Conservation (phyloP, 1,140 invertebrate genomes). For the Drosophila santomea region DNA sequence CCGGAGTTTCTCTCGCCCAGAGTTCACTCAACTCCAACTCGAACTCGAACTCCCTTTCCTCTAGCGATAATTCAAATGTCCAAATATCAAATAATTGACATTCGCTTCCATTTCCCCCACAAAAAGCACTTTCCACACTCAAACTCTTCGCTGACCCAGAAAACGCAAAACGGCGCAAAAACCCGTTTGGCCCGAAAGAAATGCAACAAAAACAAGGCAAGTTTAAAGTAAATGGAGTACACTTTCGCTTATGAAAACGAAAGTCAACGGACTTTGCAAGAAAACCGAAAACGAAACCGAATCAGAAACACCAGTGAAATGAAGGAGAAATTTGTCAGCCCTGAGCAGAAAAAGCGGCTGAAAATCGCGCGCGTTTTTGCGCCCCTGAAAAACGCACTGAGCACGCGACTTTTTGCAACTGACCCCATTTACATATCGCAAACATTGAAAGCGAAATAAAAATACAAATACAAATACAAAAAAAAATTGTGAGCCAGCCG, state of each 20-base stretch:
- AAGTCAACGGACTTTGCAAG: slow-evolving; percentile 76
- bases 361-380: slow-evolving; percentile 46
- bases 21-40: slow-evolving; percentile 59
- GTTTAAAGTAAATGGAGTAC: slow-evolving; percentile 79
- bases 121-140: slow-evolving; percentile 64
- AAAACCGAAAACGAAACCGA: slow-evolving; percentile 15
- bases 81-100: slow-evolving; percentile 74
- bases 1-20: slow-evolving; percentile 55
- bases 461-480: slow-evolving; percentile 3
- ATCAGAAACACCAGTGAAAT: slow-evolving; percentile 64
- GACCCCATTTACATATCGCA: slow-evolving; percentile 73
- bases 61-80: slow-evolving; percentile 69
- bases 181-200: slow-evolving; percentile 58
- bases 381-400: slow-evolving; percentile 60
- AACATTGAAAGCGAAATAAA: slow-evolving; percentile 76
- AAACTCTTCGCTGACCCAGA: slow-evolving; percentile 71
- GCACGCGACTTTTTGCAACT: slow-evolving; percentile 75
- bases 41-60: slow-evolving; percentile 3
- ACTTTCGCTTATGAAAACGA: slow-evolving; percentile 83
- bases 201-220: slow-evolving; percentile 65
- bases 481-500: slow-evolving; percentile 32
- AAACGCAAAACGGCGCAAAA: slow-evolving; percentile 41
- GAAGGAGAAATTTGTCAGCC: slow-evolving; percentile 77
- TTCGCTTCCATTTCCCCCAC: slow-evolving; percentile 50
- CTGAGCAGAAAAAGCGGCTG: slow-evolving; percentile 17